Evolutionary conservation across 2,888 invertebrate species (phyloP).

Genomic region (Glaucopsyche alexis): DNA sequence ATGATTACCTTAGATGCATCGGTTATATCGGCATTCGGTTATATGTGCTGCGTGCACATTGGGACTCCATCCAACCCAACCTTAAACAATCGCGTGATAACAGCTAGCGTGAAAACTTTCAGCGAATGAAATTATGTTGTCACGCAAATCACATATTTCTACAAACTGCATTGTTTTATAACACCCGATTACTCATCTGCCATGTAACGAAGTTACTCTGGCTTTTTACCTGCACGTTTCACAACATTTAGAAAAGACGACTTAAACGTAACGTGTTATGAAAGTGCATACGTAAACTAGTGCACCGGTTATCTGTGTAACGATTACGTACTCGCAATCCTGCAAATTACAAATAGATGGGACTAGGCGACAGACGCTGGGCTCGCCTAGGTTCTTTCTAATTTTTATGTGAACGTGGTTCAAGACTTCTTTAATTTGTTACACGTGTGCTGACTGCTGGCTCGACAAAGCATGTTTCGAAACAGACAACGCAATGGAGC

Average conservation of each 20-base stretch:
- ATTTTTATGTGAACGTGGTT: not conserved
- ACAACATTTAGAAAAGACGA: conserved; percentile 70
- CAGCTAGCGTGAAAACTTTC: conserved; percentile 63
- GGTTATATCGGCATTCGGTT: conserved; percentile 13
- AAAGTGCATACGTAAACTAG: conserved; percentile 68
- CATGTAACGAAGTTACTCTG: conserved; percentile 63
- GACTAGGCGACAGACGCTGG: not conserved
- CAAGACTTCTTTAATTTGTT: not conserved
- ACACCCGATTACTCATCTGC: conserved; percentile 65
- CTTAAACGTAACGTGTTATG: conserved; percentile 75
- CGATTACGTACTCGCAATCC: conserved; percentile 59
- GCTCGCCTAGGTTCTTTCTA: not conserved
- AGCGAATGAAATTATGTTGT: conserved; percentile 48
- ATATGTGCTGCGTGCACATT: not conserved
- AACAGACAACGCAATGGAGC: conserved; percentile 55
- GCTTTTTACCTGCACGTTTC: conserved; percentile 67
- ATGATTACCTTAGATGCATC: conserved; percentile 26
- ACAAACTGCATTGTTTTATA: conserved; percentile 48
- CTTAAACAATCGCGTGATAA: conserved; percentile 36
- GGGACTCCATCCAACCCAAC: not conserved
- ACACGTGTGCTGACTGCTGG: conserved; percentile 51
- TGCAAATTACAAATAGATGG: conserved; percentile 43
- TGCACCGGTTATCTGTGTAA: conserved; percentile 52
- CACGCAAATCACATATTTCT: conserved; percentile 56
- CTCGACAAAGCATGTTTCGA: conserved; percentile 64